phyloP scores from a whole-genome alignment of 1,140 invertebrate genomes.

The Drosophila nebulosa region DNA sequence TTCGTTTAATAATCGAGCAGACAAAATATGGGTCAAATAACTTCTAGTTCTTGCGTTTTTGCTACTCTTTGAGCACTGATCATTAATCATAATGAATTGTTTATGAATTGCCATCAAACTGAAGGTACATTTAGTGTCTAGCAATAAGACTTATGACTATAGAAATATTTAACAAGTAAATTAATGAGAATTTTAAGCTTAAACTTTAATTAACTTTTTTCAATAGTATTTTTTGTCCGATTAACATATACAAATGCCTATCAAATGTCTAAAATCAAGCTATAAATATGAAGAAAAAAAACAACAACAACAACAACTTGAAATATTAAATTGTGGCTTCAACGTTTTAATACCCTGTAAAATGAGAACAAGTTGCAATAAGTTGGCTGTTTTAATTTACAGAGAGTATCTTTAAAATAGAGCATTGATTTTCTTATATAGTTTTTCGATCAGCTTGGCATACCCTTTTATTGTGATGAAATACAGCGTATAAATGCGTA shows the following conservation, averaged over 20 bases:
- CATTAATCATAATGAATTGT: constrained; percentile 71
- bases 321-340: not conserved
- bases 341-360: not conserved
- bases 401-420: no score
- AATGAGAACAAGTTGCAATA: no score
- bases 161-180: constrained; percentile 51
- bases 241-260: constrained; percentile 75
- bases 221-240: constrained; percentile 59
- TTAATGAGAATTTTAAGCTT: constrained; percentile 62
- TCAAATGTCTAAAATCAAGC: constrained; percentile 72
- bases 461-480: not conserved
- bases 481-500: constrained; percentile 26
- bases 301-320: not conserved
- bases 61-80: constrained; percentile 6
- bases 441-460: not conserved
- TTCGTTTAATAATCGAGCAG: not conserved
- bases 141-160: not conserved
- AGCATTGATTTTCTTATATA: no score
- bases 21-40: constrained; percentile 28
- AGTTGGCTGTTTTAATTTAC: no score
- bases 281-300: constrained; percentile 64
- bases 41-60: constrained; percentile 10
- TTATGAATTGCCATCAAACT: constrained; percentile 33
- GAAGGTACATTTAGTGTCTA: constrained; percentile 36
- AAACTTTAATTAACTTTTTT: constrained; percentile 72